Percentiles rank a stretch among this genome's conserved stretches.
phyloP scores from a whole-genome alignment of 1,140 invertebrate species.

The Drosophila paulistorum region DNA sequence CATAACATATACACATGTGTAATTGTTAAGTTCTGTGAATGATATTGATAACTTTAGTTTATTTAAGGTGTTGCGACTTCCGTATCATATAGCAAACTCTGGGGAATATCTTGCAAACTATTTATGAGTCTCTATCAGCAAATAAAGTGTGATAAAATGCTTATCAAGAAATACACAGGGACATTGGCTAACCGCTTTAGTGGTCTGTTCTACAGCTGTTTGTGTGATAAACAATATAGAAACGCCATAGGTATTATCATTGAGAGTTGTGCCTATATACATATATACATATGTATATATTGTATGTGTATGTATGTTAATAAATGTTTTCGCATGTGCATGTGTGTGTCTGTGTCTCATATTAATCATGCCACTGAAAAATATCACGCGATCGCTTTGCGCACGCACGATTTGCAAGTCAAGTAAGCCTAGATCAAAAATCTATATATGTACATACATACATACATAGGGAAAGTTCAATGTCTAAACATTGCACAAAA shows the following conservation, averaged over 20 bases:
- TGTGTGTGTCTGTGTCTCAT: conserved; percentile 3
- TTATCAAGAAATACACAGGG: conserved; percentile 40
- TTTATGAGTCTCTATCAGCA: conserved; percentile 48
- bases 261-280: background rate
- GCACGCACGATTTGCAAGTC: conserved; percentile 40
- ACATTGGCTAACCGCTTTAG: conserved; percentile 26
- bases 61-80: background rate
- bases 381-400: conserved; percentile 43
- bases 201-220: conserved; percentile 60
- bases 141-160: conserved; percentile 56
- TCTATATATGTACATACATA: background rate
- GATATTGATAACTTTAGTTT: no score
- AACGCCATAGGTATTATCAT: background rate
- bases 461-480: conserved; percentile 1
- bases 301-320: no score
- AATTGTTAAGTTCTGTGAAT: no score
- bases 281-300: background rate
- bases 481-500: conserved; percentile 4
- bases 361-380: conserved; percentile 45
- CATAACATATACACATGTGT: no score
- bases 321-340: conserved; percentile 3
- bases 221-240: conserved; percentile 43
- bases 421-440: conserved; percentile 11
- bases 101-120: conserved; percentile 27
- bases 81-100: background rate